Conservation (phyloP, 2,888 invertebrate genomes). For the Helobdella robusta region DNA sequence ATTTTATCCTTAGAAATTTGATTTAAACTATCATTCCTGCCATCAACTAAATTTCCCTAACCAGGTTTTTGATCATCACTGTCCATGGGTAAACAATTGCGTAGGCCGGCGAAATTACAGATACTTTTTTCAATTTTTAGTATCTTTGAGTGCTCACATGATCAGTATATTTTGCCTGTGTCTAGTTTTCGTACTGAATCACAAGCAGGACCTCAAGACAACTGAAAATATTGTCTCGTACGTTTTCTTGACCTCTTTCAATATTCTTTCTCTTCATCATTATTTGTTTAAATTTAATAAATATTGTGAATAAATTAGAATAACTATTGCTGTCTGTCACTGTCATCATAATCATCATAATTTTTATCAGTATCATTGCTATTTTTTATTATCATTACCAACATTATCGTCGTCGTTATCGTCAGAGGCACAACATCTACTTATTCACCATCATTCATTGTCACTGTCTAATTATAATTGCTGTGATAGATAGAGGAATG, state of each 20-base stretch:
- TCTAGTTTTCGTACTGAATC: slow-evolving; percentile 78
- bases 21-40: no score
- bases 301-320: background rate
- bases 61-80: slow-evolving; percentile 98
- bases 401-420: no score
- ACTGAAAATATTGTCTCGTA: slow-evolving; percentile 51
- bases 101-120: slow-evolving; percentile 89
- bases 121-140: slow-evolving; percentile 96
- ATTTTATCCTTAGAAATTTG: no score
- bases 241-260: slow-evolving; percentile 27
- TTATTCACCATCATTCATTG: no score
- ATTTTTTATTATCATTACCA: no score
- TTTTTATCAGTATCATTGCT: no score
- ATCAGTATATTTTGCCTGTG: slow-evolving; percentile 88
- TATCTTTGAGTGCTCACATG: slow-evolving; percentile 93
- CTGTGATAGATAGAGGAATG: no score
- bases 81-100: slow-evolving; percentile 51
- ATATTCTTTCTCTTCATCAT: background rate
- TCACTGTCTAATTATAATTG: no score
- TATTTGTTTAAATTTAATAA: background rate
- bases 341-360: no score
- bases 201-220: slow-evolving; percentile 69
- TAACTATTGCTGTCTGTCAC: background rate
- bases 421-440: no score
- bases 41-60: no score